phyloP scores from a whole-genome alignment of 2,113 vertebrate genomes.

The Charina bottae region DNA sequence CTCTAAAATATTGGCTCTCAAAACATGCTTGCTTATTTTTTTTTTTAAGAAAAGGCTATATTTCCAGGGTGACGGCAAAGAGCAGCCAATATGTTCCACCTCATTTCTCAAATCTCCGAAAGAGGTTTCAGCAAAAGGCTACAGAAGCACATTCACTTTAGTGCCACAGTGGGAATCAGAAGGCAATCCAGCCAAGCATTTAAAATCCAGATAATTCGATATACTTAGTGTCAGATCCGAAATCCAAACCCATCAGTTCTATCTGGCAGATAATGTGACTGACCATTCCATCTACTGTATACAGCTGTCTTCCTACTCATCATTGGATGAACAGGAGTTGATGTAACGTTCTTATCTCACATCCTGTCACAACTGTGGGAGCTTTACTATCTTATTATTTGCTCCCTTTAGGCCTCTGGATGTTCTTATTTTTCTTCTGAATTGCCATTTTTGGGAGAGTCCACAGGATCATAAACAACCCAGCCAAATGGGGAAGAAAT shows the following conservation, averaged over 20 bases:
- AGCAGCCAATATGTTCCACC: conserved; percentile 32
- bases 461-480: not conserved
- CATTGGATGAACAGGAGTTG: not conserved
- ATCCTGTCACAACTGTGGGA: not conserved
- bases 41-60: conserved; percentile 17
- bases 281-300: conserved; percentile 11
- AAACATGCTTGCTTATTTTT: conserved; percentile 43
- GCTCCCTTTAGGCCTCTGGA: not conserved
- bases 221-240: conserved; percentile 12
- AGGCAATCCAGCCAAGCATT: not conserved
- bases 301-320: accelerated
- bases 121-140: conserved; percentile 37
- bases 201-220: conserved; percentile 2
- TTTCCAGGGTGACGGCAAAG: conserved; percentile 40
- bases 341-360: not conserved
- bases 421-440: not conserved
- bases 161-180: conserved; percentile 2
- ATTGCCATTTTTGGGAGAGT: not conserved
- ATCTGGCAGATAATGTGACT: not conserved
- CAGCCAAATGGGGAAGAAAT: not conserved
- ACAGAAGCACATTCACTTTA: conserved; percentile 32
- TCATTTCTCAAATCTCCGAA: conserved; percentile 33
- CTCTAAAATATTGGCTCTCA: conserved; percentile 60
- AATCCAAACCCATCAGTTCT: conserved; percentile 4
- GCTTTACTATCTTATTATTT: not conserved